Evolutionary conservation across 1,140 invertebrate genomes (phyloP).

Genomic region (Achroia grisella): DNA sequence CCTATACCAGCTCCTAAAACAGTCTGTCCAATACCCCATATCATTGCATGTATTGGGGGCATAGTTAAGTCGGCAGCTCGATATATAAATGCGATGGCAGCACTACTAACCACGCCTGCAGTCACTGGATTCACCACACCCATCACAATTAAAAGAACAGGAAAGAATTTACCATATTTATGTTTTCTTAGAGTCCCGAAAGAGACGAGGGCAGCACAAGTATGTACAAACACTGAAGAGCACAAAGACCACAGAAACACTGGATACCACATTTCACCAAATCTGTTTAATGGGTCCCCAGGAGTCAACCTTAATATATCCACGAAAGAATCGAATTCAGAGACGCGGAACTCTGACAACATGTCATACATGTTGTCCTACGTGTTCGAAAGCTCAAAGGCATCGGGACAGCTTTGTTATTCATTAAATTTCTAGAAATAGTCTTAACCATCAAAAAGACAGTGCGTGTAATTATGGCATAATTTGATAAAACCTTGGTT

Average conservation of each 20-base stretch:
- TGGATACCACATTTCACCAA: slow-evolving; percentile 96
- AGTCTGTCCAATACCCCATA: slow-evolving; percentile 97
- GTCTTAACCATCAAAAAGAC: too few relatives aligned
- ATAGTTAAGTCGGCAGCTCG: slow-evolving; percentile 90
- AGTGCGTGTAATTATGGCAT: too few relatives aligned
- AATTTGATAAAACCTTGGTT: too few relatives aligned
- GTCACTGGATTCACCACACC: slow-evolving; percentile 89
- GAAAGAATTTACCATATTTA: slow-evolving; percentile 94
- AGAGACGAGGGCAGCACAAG: slow-evolving; percentile 90
- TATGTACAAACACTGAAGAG: slow-evolving; percentile 93
- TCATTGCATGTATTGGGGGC: slow-evolving; percentile 90
- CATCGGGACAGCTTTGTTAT: slow-evolving; percentile 46
- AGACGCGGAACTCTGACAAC: slow-evolving; percentile 74
- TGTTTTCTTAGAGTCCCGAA: slow-evolving; percentile 93
- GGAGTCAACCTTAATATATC: slow-evolving; percentile 77
- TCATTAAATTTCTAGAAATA: slow-evolving; percentile 2
- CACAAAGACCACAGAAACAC: slow-evolving; percentile 95
- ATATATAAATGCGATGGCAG: slow-evolving; percentile 95
- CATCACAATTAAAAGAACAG: slow-evolving; percentile 89
- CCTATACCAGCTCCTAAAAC: slow-evolving; percentile 89
- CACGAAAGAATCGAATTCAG: slow-evolving; percentile 78
- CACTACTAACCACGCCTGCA: slow-evolving; percentile 91
- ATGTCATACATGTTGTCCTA: slow-evolving; percentile 74
- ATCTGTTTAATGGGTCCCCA: slow-evolving; percentile 76
- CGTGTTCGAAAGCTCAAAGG: slow-evolving; percentile 41